Evolutionary conservation across 2,113 vertebrate species (phyloP).

Genomic region (Pseudopipra pipra): DNA sequence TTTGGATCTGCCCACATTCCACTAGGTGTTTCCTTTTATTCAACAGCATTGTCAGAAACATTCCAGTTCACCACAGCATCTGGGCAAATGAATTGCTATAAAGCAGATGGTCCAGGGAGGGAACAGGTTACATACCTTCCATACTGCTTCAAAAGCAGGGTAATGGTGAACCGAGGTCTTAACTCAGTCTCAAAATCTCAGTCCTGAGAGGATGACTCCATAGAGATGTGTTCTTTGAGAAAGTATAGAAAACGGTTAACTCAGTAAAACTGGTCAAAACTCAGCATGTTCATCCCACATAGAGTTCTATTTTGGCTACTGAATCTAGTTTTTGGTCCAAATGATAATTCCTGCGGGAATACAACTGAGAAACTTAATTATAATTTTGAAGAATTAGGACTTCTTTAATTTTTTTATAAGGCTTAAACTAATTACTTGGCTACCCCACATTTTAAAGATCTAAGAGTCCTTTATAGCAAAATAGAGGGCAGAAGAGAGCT

Average conservation of each 20-base stretch:
- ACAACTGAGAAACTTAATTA: background rate
- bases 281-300: background rate
- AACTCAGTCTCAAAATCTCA: background rate
- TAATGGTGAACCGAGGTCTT: background rate
- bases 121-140: background rate
- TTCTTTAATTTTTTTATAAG: background rate
- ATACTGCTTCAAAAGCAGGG: background rate
- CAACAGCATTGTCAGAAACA: background rate
- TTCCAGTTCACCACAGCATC: background rate
- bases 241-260: background rate
- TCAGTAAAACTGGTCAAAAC: background rate
- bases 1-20: background rate
- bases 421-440: background rate
- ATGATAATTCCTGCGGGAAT: background rate
- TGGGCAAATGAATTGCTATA: background rate
- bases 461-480: background rate
- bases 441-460: background rate
- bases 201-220: background rate
- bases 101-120: background rate
- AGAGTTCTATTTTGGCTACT: background rate
- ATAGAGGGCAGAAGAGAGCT: background rate
- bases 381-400: background rate
- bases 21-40: background rate
- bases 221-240: background rate
- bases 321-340: background rate